Base-by-base conservation (phyloP, 2,888 invertebrate genomes). In the Lordiphosa andalusiaca region DNA sequence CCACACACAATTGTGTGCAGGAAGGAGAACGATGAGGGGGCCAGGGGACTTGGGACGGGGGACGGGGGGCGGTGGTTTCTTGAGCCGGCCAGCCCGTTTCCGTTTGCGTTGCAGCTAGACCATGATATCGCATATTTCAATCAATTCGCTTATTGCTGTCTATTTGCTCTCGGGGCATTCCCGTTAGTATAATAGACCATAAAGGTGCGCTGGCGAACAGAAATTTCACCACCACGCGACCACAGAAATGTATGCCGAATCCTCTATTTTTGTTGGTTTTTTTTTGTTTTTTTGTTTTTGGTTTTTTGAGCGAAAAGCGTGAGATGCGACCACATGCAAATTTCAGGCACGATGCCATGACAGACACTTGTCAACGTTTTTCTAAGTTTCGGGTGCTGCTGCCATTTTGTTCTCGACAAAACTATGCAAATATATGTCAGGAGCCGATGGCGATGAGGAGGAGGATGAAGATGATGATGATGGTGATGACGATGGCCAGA, bases 41-140 rank as follows among this genome's bases (percentile, higher is more conserved):
- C 16, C 23, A 4, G 7, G 25, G 35, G 23, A 39, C 16, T 33
- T 38, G 19, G 16, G 37, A 5, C 16, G 19, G 4, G 7, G 25
- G 35, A 19, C 39, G 61, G 7, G 61, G 7, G 44, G 36, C 41
- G 33, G 30, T 12, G 10, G 16, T 4, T 13, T 47, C 21, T 25
- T 39, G 6, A 33, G 49, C 56, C 48, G 63, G 39, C 44, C 42
- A 48, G 62, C 58, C 71, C 62, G 71, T 80, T 82, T 80, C 85
- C 85, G 80, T 69, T 84, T 65, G 58, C 19, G 66, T 35, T 63
- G 74, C 70, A 67, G 78, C 62, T 67, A 67, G 37, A 54, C 71
- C 81, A 72, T 83, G 83, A 80, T 85, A 85, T 84, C 85, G 81
- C 84, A 73, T 72, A 75, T 73, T 85, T 75, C 81, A 80, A 83